A percentile compares a stretch with the other conserved stretches of the same genome.
Evolutionary conservation across 1,140 invertebrate species (phyloP).

Genomic region (Druon quercuslanigerum): DNA sequence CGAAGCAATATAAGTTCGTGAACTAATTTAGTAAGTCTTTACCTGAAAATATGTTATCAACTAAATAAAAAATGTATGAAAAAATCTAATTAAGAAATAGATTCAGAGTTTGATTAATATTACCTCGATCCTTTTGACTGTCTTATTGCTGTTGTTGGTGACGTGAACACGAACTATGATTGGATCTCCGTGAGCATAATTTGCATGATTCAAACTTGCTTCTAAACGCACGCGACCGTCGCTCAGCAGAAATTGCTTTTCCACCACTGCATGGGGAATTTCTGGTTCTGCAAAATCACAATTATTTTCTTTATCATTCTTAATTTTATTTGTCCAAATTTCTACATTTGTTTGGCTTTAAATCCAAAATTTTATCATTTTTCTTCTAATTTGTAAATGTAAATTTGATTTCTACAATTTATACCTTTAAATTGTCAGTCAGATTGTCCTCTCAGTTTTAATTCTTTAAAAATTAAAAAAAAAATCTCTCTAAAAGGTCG

Average conservation of each 20-base stretch:
- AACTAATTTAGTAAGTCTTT: no score
- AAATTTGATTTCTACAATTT: no score
- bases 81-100: constrained; percentile 12
- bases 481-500: no score
- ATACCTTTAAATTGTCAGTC: no score
- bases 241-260: constrained; percentile 80
- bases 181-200: constrained; percentile 94
- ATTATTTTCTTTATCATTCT: no score
- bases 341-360: no score
- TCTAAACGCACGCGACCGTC: constrained; percentile 87
- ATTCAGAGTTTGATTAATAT: constrained; percentile 44
- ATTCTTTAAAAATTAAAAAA: no score
- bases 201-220: constrained; percentile 94
- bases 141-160: constrained; percentile 96
- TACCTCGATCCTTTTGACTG: constrained; percentile 93
- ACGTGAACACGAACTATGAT: constrained; percentile 92
- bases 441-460: no score
- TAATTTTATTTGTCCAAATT: no score
- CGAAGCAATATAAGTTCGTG: no score
- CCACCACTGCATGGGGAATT: constrained; percentile 73
- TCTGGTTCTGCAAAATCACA: constrained; percentile 56
- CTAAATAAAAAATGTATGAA: neutral
- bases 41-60: neutral
- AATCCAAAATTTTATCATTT: no score
- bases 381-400: no score